A percentile compares a stretch with the other conserved stretches of the same genome.
Evolutionary conservation across 2,797 vertebrate genomes (phyloP).

Genomic region (Prunella strophiata): DNA sequence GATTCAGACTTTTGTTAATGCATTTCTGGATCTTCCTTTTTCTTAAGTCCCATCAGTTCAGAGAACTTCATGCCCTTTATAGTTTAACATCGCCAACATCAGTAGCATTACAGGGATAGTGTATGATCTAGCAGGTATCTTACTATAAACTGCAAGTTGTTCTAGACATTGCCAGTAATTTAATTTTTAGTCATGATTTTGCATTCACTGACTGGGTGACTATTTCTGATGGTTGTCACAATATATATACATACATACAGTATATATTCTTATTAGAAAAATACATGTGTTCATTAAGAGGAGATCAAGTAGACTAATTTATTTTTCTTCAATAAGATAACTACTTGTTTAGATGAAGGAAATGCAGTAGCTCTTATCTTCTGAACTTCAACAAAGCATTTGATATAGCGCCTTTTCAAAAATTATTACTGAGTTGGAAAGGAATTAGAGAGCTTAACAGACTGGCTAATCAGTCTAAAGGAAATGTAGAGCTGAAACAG

Average conservation of each 20-base stretch:
- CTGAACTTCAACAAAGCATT: background rate
- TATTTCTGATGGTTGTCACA: background rate
- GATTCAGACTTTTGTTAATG: background rate
- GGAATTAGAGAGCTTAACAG: constrained; percentile 21
- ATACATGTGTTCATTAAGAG: background rate
- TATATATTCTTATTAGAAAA: background rate
- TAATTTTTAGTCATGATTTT: background rate
- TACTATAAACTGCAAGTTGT: background rate
- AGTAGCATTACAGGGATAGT: background rate
- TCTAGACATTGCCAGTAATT: background rate
- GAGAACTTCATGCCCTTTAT: background rate
- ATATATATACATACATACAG: background rate
- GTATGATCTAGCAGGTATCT: too few species aligned
- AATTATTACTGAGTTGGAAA: background rate
- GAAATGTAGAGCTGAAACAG: background rate
- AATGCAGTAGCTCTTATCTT: constrained; percentile 10
- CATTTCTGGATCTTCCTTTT: background rate
- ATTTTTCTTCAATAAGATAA: background rate
- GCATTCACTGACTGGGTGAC: background rate
- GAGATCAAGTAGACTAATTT: background rate
- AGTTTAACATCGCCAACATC: background rate
- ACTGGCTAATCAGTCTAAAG: background rate
- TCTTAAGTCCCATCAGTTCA: background rate
- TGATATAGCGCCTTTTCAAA: background rate
- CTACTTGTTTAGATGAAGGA: background rate